Evolutionary conservation across 2,797 vertebrate species (phyloP).

Genomic region (Poecile montanus): DNA sequence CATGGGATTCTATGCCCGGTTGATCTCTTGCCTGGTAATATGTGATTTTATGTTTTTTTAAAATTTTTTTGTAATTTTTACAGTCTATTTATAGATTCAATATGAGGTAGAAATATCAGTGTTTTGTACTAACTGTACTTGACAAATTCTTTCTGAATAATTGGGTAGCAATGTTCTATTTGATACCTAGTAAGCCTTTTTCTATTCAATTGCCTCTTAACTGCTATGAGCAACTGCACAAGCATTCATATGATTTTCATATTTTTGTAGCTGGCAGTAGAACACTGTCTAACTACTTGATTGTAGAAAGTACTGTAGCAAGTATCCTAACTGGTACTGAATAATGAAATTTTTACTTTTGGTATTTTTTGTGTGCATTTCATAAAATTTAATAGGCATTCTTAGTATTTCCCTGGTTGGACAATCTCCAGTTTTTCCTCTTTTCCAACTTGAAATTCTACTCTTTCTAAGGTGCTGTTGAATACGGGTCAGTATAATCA

Average conservation of each 20-base stretch:
- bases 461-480: constrained; percentile 27
- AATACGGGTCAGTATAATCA: constrained; percentile 42
- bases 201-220: background rate
- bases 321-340: background rate
- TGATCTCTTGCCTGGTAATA: constrained; percentile 22
- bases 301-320: background rate
- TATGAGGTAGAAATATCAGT: background rate
- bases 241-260: background rate
- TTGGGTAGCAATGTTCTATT: background rate
- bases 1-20: background rate
- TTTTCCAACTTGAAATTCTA: background rate
- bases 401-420: background rate
- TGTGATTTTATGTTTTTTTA: background rate
- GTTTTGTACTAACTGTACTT: constrained; percentile 24
- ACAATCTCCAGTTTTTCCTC: background rate
- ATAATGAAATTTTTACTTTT: background rate
- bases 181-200: background rate
- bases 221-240: background rate
- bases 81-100: background rate
- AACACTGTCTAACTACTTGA: background rate
- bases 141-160: background rate
- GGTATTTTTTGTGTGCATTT: background rate
- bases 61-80: background rate
- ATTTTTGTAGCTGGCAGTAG: background rate
- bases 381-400: background rate